Conservation (phyloP, 2,888 invertebrate genomes). For the Agrilus biguttatus region DNA sequence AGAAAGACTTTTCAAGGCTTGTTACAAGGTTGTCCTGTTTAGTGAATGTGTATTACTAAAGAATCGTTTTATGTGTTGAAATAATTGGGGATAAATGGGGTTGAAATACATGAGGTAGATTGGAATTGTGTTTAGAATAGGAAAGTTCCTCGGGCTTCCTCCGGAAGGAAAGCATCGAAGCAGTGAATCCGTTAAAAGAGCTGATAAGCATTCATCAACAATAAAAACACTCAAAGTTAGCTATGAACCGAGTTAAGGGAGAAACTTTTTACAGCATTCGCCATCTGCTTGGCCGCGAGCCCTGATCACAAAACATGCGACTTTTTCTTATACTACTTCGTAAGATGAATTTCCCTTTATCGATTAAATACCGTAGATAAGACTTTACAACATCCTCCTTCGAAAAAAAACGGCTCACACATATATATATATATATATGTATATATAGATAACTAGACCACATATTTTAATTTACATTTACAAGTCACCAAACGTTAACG, state of each 20-base stretch:
- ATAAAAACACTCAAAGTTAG: conserved; percentile 26
- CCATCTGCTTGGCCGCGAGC: conserved; percentile 4
- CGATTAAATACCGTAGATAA: conserved; percentile 1
- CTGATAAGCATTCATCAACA: conserved; percentile 23
- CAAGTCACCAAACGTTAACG: too few species aligned
- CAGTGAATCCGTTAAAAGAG: conserved; percentile 13
- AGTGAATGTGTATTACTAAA: too few species aligned
- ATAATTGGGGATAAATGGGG: too few species aligned
- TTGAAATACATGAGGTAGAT: background rate
- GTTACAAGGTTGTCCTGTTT: too few species aligned
- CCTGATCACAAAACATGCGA: conserved; percentile 3
- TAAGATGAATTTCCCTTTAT: conserved; percentile 4
- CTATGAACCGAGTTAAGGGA: conserved; percentile 20
- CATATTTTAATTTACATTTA: too few species aligned
- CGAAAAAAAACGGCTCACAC: too few species aligned
- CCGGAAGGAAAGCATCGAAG: conserved; percentile 9
- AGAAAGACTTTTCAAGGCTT: too few species aligned
- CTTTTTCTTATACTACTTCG: conserved; percentile 2
- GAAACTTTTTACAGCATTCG: conserved; percentile 16
- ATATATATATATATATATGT: too few species aligned
- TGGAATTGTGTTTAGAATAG: conserved; percentile 7
- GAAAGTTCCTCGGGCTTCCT: conserved; percentile 7
- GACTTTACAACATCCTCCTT: too few species aligned
- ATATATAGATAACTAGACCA: too few species aligned
- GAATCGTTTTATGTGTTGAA: too few species aligned